phyloP scores from a whole-genome alignment of 2,797 vertebrate genomes.

The Merluccius polli region DNA sequence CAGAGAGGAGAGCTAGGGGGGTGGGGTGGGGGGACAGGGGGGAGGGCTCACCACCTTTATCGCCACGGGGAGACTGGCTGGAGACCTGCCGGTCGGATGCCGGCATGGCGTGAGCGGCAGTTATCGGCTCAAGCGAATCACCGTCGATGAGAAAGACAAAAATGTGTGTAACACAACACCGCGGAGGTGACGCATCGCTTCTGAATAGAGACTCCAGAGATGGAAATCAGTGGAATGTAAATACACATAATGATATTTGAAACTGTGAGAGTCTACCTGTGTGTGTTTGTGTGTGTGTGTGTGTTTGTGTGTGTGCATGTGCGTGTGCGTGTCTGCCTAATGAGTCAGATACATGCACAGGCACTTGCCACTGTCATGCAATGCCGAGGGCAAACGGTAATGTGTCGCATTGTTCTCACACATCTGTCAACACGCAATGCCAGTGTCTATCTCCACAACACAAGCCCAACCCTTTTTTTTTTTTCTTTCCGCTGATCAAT shows the following conservation, averaged over 20 bases:
- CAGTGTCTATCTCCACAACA: slow-evolving; percentile 20
- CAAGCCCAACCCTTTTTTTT: slow-evolving; percentile 3
- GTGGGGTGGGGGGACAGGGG: slow-evolving; percentile 9
- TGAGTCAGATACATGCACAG: background rate
- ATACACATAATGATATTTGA: slow-evolving; percentile 36
- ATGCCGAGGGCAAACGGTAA: too few relatives aligned
- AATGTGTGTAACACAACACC: slow-evolving; percentile 21
- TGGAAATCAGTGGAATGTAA: slow-evolving; percentile 46
- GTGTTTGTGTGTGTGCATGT: background rate
- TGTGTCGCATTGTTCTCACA: slow-evolving; percentile 20
- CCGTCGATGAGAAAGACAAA: slow-evolving; percentile 4
- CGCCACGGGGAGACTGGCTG: slow-evolving; percentile 66
- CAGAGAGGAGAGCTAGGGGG: slow-evolving; percentile 2
- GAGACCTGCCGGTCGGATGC: slow-evolving; percentile 54
- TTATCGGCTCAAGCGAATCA: background rate
- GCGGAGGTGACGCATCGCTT: slow-evolving; percentile 10
- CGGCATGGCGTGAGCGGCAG: slow-evolving; percentile 47
- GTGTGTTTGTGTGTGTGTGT: background rate
- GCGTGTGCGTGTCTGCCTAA: background rate
- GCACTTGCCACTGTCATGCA: background rate
- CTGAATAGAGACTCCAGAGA: slow-evolving; percentile 24
- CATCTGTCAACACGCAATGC: slow-evolving; percentile 40
- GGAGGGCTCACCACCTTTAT: slow-evolving; percentile 32
- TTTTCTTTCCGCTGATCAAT: slow-evolving; percentile 41
- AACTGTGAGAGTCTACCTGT: background rate